phyloP scores from a whole-genome alignment of 2,113 vertebrate species.

The Camelus dromedarius region DNA sequence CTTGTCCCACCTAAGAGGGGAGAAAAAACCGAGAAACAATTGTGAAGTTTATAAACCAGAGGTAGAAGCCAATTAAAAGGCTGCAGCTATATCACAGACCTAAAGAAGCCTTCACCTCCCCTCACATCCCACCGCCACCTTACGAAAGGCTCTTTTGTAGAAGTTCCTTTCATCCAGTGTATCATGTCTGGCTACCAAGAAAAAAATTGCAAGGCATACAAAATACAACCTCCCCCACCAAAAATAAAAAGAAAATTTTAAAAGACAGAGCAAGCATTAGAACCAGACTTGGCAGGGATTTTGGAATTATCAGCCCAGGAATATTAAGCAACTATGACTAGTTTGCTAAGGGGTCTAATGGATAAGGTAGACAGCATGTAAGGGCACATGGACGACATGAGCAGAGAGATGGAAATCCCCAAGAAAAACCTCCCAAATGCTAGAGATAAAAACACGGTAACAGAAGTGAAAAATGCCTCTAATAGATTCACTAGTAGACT shows the following conservation, averaged over 20 bases:
- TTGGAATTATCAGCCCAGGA: neutral
- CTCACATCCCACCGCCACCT: neutral
- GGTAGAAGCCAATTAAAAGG: neutral
- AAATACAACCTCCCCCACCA: too few relatives aligned
- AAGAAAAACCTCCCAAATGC: neutral
- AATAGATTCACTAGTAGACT: neutral
- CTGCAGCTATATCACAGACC: neutral
- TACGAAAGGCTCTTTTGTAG: neutral
- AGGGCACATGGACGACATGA: neutral
- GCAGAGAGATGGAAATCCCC: neutral
- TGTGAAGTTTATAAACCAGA: neutral
- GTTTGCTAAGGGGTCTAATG: too few relatives aligned
- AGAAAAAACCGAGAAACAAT: neutral
- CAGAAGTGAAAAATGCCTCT: neutral
- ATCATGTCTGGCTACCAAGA: neutral
- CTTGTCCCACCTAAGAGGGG: neutral
- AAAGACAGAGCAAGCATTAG: neutral
- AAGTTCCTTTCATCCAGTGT: neutral
- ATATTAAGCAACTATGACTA: neutral
- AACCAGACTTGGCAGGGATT: neutral
- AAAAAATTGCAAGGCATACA: neutral
- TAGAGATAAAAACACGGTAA: neutral
- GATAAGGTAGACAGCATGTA: neutral
- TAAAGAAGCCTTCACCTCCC: neutral
- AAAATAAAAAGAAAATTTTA: neutral